phyloP scores from a whole-genome alignment of 2,888 invertebrate genomes.

The Adela reaumurella region DNA sequence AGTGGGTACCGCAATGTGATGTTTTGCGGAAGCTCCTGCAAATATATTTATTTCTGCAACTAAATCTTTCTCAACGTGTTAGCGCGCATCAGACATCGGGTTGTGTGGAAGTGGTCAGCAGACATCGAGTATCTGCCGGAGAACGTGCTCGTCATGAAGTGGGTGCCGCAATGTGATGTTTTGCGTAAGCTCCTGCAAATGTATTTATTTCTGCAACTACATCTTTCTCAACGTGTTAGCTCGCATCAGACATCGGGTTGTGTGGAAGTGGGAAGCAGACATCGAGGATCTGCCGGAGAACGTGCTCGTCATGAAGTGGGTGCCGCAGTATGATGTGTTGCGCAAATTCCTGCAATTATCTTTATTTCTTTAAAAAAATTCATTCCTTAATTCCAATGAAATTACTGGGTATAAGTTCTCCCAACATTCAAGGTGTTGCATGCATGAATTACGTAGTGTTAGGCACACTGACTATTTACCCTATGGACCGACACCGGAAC shows the following conservation, averaged over 20 bases:
- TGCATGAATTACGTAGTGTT: too few species aligned
- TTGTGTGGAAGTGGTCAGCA: conserved; percentile 74
- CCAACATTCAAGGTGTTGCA: too few species aligned
- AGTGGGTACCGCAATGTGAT: conserved; percentile 68
- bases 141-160: conserved; percentile 57
- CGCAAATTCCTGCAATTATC: too few species aligned
- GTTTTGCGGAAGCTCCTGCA: conserved; percentile 62
- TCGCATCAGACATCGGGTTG: conserved; percentile 56
- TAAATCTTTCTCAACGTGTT: conserved; percentile 58
- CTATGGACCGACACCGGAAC: too few species aligned
- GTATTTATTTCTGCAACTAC: too few species aligned
- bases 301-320: conserved; percentile 58
- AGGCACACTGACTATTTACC: too few species aligned
- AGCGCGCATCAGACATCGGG: conserved; percentile 53
- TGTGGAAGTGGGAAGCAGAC: conserved; percentile 72
- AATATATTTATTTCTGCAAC: too few species aligned
- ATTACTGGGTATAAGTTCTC: too few species aligned
- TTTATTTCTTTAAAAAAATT: too few species aligned
- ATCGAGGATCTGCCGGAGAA: conserved; percentile 54
- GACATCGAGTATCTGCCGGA: conserved; percentile 47
- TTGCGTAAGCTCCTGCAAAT: conserved; percentile 63
- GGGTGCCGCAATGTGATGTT: conserved; percentile 67
- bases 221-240: conserved; percentile 58
- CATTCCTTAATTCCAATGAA: too few species aligned
- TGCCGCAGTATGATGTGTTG: conserved; percentile 65